These are phyloP conservation scores for Phainopepla nitens DNA, from an alignment of 2,113 vertebrate species.

Conservation along the genomic window DNA sequence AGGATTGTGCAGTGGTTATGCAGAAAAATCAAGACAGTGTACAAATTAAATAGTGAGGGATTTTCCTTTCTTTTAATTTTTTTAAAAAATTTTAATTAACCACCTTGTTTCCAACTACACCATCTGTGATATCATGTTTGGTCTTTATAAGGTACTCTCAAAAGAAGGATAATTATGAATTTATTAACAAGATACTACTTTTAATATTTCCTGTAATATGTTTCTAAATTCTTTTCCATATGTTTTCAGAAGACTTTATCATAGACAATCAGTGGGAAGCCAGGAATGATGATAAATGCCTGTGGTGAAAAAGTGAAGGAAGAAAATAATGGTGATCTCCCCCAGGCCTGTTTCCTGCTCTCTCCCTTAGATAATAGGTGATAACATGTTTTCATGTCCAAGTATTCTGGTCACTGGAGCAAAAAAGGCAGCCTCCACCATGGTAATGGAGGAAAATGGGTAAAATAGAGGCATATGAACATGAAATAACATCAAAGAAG, in stretches of 20 bases:
- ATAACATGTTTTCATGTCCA: neutral
- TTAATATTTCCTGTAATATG: slow-evolving; percentile 23
- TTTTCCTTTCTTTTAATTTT: fast-evolving
- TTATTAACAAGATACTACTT: slow-evolving; percentile 8
- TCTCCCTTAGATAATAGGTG: neutral
- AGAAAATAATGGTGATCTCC: neutral
- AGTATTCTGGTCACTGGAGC: neutral
- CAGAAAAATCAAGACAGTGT: neutral
- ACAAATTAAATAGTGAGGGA: neutral
- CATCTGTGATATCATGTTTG: neutral
- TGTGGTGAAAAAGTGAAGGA: neutral
- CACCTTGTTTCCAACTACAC: neutral
- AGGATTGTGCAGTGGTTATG: neutral
- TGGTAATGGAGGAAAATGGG: neutral
- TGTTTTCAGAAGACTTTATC: slow-evolving; percentile 8
- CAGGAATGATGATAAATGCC: neutral
- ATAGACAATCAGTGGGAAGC: neutral
- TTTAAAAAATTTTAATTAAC: neutral
- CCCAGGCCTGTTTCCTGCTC: neutral
- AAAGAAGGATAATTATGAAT: slow-evolving; percentile 7
- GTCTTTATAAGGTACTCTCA: neutral
- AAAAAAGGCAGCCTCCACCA: neutral
- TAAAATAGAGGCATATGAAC: neutral
- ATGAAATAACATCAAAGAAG: neutral
- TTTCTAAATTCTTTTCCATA: neutral